phyloP scores from a whole-genome alignment of 2,888 invertebrate species.

The Zaprionus obscuricornis region DNA sequence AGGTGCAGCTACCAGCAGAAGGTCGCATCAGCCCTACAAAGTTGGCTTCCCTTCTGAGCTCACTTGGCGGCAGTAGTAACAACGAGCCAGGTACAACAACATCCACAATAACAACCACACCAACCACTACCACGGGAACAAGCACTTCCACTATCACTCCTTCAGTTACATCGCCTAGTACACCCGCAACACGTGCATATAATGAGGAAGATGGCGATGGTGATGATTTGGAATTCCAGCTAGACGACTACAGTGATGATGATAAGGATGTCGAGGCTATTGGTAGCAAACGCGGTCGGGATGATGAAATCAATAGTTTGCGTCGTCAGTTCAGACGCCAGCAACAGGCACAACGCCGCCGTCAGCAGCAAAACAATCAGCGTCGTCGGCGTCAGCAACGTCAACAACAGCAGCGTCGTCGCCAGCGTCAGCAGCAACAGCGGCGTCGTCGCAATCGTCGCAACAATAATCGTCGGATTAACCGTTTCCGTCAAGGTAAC shows the following conservation, averaged over 20 bases:
- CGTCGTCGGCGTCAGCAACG: slow-evolving; percentile 55
- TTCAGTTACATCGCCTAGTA: not conserved
- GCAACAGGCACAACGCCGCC: slow-evolving; percentile 22
- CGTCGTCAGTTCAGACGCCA: slow-evolving; percentile 40
- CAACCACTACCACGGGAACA: not conserved
- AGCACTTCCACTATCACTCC: not conserved
- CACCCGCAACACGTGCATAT: not conserved
- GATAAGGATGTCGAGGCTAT: slow-evolving; percentile 11
- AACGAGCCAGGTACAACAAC: not conserved
- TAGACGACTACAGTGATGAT: slow-evolving; percentile 27
- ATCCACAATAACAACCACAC: not conserved
- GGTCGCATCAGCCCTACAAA: slow-evolving; percentile 53
- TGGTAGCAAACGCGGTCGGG: slow-evolving; percentile 32
- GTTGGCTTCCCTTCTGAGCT: slow-evolving; percentile 42
- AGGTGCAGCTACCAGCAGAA: slow-evolving; percentile 42
- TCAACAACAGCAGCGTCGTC: slow-evolving; percentile 42
- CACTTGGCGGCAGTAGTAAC: slow-evolving; percentile 25
- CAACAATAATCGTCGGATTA: slow-evolving; percentile 38
- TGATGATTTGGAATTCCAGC: slow-evolving; percentile 25
- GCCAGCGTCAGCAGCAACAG: slow-evolving; percentile 40
- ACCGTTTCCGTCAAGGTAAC: slow-evolving; percentile 48
- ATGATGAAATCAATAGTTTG: slow-evolving; percentile 26
- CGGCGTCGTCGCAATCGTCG: slow-evolving; percentile 47
- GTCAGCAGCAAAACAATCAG: slow-evolving; percentile 1
- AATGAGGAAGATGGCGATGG: slow-evolving; percentile 17